Conservation (phyloP, 2,113 vertebrate genomes). For the Sigmodon hispidus region DNA sequence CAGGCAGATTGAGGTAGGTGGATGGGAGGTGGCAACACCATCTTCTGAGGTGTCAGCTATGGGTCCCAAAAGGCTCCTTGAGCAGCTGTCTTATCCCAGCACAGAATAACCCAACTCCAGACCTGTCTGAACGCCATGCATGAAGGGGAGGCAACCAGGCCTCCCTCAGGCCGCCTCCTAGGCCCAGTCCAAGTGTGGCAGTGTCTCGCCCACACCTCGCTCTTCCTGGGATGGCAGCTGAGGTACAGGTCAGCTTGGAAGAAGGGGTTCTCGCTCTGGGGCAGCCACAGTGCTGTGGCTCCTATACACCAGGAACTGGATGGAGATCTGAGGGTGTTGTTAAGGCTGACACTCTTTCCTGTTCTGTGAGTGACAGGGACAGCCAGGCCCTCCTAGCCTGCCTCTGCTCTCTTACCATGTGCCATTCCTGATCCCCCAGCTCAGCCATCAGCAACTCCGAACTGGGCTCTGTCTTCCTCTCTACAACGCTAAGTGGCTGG, state of each 20-base stretch:
- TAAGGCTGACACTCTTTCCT: slow-evolving; percentile 71
- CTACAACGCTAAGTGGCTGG: neutral
- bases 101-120: accelerated
- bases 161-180: neutral
- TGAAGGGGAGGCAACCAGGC: neutral
- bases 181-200: neutral
- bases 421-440: neutral
- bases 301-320: slow-evolving; percentile 85
- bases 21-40: accelerated
- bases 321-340: slow-evolving; percentile 82
- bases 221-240: neutral
- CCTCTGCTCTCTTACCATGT: neutral
- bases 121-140: neutral
- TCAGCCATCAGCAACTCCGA: neutral
- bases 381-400: neutral
- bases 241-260: slow-evolving; percentile 77
- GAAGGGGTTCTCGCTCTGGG: slow-evolving; percentile 76
- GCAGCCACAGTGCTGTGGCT: accelerated
- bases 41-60: neutral
- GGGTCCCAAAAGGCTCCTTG: neutral
- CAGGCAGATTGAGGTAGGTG: slow-evolving; percentile 54
- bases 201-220: neutral
- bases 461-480: neutral
- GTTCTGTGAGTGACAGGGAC: neutral
- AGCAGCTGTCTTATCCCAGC: neutral